Percentiles rank a stretch among this genome's conserved stretches.
phyloP scores from a whole-genome alignment of 2,113 vertebrate genomes.

The Corythoichthys haematopterus region DNA sequence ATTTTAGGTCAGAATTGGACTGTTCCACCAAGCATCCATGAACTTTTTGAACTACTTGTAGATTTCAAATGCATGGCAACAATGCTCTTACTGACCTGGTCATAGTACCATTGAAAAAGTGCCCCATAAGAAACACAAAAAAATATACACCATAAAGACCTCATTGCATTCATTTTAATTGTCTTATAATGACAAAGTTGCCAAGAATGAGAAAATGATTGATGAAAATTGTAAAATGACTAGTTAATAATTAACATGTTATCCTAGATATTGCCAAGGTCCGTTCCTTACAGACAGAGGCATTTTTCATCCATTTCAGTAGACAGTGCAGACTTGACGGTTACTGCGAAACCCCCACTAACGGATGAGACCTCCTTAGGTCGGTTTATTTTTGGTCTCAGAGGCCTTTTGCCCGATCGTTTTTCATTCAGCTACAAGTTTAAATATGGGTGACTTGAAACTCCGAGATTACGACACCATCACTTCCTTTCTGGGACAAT shows the following conservation, averaged over 20 bases:
- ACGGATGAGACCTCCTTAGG: not conserved
- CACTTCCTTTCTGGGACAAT: slow-evolving; percentile 67
- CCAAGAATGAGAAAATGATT: not conserved
- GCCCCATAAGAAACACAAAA: not conserved
- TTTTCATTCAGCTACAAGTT: not conserved
- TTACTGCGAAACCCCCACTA: slow-evolving; percentile 25
- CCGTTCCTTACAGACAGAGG: not conserved
- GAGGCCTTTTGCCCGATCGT: not conserved
- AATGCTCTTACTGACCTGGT: not conserved
- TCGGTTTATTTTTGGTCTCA: not conserved
- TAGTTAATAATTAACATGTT: slow-evolving; percentile 18
- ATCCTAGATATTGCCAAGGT: not conserved
- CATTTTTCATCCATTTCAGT: not conserved
- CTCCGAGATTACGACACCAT: slow-evolving; percentile 73
- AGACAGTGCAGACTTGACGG: not conserved
- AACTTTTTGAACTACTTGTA: no score
- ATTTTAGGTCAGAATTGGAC: not conserved
- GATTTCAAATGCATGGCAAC: no score
- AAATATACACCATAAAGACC: not conserved
- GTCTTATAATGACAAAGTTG: not conserved
- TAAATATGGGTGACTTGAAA: not conserved
- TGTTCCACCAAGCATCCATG: no score
- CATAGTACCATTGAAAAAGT: not conserved
- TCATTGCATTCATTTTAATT: not conserved
- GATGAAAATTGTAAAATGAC: not conserved